phyloP scores from a whole-genome alignment of 2,113 vertebrate genomes.

The Lynx canadensis region DNA sequence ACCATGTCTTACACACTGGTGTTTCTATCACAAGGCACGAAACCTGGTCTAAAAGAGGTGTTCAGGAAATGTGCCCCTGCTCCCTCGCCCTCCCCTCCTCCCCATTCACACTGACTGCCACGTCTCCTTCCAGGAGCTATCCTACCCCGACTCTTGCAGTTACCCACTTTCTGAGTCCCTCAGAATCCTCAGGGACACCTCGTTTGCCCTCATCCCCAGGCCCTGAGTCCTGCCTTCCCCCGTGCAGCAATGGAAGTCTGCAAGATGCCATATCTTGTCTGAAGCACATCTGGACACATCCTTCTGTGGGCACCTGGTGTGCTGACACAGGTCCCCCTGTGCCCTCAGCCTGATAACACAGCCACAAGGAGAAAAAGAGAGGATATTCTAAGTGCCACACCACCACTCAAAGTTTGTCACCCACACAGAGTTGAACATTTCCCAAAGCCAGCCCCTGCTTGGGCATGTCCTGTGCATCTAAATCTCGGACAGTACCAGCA shows the following conservation, averaged over 20 bases:
- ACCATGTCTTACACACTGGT: neutral
- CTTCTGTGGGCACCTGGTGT: neutral
- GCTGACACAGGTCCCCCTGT: neutral
- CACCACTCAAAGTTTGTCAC: neutral
- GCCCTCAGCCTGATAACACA: neutral
- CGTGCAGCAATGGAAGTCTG: accelerated
- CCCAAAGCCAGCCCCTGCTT: neutral
- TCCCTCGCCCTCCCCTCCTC: too few relatives aligned
- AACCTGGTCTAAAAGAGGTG: neutral
- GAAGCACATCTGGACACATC: neutral
- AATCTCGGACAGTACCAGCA: neutral
- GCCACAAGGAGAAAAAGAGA: neutral
- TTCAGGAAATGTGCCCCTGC: accelerated
- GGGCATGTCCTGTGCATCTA: neutral
- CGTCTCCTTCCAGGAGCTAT: neutral
- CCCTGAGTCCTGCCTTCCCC: too few relatives aligned
- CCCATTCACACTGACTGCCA: accelerated
- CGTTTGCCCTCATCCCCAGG: neutral
- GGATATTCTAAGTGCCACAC: accelerated
- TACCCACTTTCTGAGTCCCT: neutral
- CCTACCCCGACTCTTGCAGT: neutral
- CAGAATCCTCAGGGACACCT: neutral
- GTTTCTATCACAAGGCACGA: neutral
- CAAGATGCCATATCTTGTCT: neutral
- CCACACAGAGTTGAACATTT: neutral